Conservation (phyloP, 2,888 invertebrate species). For the Rugalucina vietnamica region DNA sequence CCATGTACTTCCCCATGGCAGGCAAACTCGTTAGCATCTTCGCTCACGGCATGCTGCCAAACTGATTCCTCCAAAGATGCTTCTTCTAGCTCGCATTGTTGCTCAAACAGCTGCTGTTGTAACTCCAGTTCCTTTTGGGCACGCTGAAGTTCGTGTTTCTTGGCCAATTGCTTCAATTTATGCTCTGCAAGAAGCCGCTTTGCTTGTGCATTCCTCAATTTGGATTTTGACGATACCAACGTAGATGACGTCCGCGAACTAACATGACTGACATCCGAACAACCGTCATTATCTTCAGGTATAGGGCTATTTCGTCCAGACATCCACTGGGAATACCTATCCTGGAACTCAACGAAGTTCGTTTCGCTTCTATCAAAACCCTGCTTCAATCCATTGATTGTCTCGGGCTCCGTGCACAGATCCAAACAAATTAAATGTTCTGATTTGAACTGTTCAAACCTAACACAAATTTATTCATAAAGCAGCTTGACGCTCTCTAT, state of each 20-base stretch:
- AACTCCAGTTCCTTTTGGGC: not conserved
- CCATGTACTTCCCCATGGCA: not conserved
- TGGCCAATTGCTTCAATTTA: not conserved
- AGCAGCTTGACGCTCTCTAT: not conserved
- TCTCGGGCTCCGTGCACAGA: not conserved
- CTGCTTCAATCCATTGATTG: not conserved
- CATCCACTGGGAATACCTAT: conserved; percentile 18
- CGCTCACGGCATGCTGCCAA: not conserved
- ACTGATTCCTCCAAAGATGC: conserved; percentile 11
- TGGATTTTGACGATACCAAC: not conserved
- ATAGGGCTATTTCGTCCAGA: not conserved
- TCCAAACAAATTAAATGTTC: not conserved
- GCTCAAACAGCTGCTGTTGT: conserved; percentile 7
- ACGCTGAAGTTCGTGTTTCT: not conserved
- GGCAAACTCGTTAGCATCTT: not conserved
- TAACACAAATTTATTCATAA: not conserved
- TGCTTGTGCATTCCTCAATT: not conserved
- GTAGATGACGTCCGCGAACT: not conserved
- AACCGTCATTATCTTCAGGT: not conserved
- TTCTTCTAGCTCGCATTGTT: conserved; percentile 10
- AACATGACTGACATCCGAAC: not conserved
- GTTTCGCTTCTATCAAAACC: not conserved
- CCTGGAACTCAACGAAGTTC: conserved; percentile 7
- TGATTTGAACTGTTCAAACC: not conserved
- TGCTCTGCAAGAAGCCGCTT: conserved; percentile 10